These are phyloP conservation scores for Elymnias hypermnestra DNA, from an alignment of 1,140 invertebrate genomes.

Conservation along the genomic window DNA sequence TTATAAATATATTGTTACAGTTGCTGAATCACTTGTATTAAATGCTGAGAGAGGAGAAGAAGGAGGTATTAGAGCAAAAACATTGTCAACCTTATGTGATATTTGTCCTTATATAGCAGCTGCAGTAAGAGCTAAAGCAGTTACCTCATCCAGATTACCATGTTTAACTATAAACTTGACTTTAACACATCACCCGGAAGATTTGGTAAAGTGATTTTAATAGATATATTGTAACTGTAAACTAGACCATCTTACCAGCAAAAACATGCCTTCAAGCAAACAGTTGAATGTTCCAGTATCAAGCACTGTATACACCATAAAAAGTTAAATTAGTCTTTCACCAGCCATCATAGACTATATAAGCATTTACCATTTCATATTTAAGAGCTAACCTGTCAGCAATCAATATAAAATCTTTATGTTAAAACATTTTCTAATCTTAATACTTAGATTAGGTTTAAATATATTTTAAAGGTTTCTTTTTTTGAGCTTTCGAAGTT, in stretches of 20 bases:
- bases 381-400: too few species aligned
- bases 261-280: too few species aligned
- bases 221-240: background rate
- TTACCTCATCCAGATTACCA: conserved; percentile 93
- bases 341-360: too few species aligned
- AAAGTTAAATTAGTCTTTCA: too few species aligned
- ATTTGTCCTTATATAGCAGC: conserved; percentile 94
- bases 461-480: too few species aligned
- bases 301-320: too few species aligned
- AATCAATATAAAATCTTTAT: too few species aligned
- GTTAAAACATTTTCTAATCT: too few species aligned
- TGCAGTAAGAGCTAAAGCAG: conserved; percentile 88
- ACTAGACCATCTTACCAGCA: background rate
- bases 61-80: conserved; percentile 76
- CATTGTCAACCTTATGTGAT: conserved; percentile 88
- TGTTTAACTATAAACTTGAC: conserved; percentile 89
- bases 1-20: conserved; percentile 71
- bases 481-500: too few species aligned
- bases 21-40: conserved; percentile 88
- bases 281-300: too few species aligned
- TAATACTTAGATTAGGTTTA: too few species aligned
- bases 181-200: conserved; percentile 61
- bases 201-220: conserved; percentile 47
- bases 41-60: conserved; percentile 94
- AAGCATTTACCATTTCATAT: too few species aligned